Conservation (phyloP, 2,888 invertebrate genomes). For the Busseola fusca region DNA sequence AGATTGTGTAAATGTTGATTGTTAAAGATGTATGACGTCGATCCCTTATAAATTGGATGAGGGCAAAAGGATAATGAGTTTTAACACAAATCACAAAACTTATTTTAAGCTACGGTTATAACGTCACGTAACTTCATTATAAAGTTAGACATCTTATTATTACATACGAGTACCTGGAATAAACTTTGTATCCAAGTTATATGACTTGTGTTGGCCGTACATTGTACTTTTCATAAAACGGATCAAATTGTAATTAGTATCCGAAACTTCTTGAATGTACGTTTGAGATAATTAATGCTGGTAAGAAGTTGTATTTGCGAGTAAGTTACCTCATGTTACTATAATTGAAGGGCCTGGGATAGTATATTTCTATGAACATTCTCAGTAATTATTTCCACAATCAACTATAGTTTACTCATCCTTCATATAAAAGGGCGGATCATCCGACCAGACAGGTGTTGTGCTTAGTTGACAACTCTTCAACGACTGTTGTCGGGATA, state of each 20-base stretch:
- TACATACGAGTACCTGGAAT: slow-evolving; percentile 38
- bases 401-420: too few relatives aligned
- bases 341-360: neutral
- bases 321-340: neutral
- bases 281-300: slow-evolving; percentile 8
- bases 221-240: slow-evolving; percentile 3
- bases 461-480: too few relatives aligned
- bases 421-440: too few relatives aligned
- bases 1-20: neutral
- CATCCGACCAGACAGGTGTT: too few relatives aligned
- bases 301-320: slow-evolving; percentile 8
- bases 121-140: slow-evolving; percentile 59
- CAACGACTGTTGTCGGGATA: too few relatives aligned
- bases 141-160: slow-evolving; percentile 49
- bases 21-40: neutral
- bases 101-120: slow-evolving; percentile 25
- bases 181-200: slow-evolving; percentile 41
- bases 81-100: slow-evolving; percentile 43
- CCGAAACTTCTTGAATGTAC: slow-evolving; percentile 22
- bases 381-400: neutral
- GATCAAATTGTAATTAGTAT: slow-evolving; percentile 36
- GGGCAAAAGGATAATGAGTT: neutral
- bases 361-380: neutral
- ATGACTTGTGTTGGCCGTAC: slow-evolving; percentile 22
- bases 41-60: slow-evolving; percentile 6